These are phyloP conservation scores for Brachyrhaphis roseni DNA, from an alignment of 2,797 vertebrate species.

Conservation along the genomic window DNA sequence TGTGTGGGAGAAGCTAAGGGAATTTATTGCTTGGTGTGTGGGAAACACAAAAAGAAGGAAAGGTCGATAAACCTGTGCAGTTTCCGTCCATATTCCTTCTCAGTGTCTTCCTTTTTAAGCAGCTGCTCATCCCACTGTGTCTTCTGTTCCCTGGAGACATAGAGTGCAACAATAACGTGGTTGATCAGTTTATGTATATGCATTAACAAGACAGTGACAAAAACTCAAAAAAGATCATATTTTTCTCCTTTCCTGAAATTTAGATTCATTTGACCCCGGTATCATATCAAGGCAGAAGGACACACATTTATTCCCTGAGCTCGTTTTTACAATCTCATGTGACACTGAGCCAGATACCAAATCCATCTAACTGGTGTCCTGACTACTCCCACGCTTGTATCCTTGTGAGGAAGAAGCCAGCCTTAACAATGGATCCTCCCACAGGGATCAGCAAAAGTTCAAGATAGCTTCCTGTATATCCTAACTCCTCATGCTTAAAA, in stretches of 20 bases:
- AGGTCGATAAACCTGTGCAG: slow-evolving; percentile 54
- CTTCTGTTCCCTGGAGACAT: slow-evolving; percentile 58
- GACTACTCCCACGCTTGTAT: slow-evolving; percentile 43
- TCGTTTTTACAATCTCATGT: slow-evolving; percentile 50
- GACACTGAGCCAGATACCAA: slow-evolving; percentile 43
- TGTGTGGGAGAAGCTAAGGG: slow-evolving; percentile 25
- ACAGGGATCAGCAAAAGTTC: slow-evolving; percentile 61
- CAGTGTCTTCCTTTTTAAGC: slow-evolving; percentile 33
- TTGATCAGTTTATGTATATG: slow-evolving; percentile 16
- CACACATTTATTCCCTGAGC: slow-evolving; percentile 23
- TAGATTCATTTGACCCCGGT: slow-evolving; percentile 9
- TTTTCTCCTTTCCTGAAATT: slow-evolving; percentile 10
- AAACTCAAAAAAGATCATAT: neutral
- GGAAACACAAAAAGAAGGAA: slow-evolving; percentile 10
- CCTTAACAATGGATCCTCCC: slow-evolving; percentile 42
- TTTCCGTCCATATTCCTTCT: slow-evolving; percentile 32
- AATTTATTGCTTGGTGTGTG: slow-evolving; percentile 9
- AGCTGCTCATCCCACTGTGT: slow-evolving; percentile 53
- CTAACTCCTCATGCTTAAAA: neutral
- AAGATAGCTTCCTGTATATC: slow-evolving; percentile 36
- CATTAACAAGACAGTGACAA: neutral
- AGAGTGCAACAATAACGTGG: slow-evolving; percentile 18
- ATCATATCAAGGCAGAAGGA: slow-evolving; percentile 22
- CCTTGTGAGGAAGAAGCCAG: slow-evolving; percentile 40
- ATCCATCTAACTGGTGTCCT: slow-evolving; percentile 49